A percentile compares a stretch with the other conserved stretches of the same genome.
phyloP scores from a whole-genome alignment of 2,888 invertebrate species.

The Gerris lacustris region DNA sequence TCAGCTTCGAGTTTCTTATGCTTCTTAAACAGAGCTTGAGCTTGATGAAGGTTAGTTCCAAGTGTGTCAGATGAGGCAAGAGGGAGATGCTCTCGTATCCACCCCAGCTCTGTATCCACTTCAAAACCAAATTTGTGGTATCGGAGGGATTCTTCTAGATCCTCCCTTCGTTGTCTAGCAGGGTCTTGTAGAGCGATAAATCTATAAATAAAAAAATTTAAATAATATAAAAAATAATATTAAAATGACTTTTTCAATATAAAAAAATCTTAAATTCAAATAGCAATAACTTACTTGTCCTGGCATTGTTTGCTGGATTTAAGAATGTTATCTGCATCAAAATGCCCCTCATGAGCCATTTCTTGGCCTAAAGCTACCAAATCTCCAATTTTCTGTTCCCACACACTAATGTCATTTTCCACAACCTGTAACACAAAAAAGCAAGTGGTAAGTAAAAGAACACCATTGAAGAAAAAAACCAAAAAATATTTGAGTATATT shows the following conservation, averaged over 20 bases:
- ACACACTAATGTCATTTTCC: constrained; percentile 74
- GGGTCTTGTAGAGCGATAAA: constrained; percentile 62
- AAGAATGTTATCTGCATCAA: constrained; percentile 78
- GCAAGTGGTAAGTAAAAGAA: neutral
- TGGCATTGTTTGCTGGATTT: constrained; percentile 63
- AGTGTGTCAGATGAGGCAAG: constrained; percentile 61
- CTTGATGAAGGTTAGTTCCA: constrained; percentile 80
- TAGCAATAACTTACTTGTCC: constrained; percentile 40
- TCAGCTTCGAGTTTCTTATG: constrained; percentile 87
- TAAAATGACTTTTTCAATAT: neutral
- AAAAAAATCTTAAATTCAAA: neutral
- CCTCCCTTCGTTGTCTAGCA: constrained; percentile 54
- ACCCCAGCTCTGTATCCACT: constrained; percentile 81
- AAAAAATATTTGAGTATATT: neutral
- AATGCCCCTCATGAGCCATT: constrained; percentile 87
- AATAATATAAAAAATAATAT: neutral
- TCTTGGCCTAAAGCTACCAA: constrained; percentile 71
- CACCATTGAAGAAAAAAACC: neutral
- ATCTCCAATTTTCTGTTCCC: constrained; percentile 67
- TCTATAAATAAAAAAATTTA: constrained; percentile 29
- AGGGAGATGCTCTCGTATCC: constrained; percentile 83
- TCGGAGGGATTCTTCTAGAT: constrained; percentile 69
- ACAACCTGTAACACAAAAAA: constrained; percentile 41
- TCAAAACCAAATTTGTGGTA: constrained; percentile 91
- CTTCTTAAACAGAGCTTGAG: constrained; percentile 82